phyloP scores from a whole-genome alignment of 2,888 invertebrate species.

The Chironomus tentans region DNA sequence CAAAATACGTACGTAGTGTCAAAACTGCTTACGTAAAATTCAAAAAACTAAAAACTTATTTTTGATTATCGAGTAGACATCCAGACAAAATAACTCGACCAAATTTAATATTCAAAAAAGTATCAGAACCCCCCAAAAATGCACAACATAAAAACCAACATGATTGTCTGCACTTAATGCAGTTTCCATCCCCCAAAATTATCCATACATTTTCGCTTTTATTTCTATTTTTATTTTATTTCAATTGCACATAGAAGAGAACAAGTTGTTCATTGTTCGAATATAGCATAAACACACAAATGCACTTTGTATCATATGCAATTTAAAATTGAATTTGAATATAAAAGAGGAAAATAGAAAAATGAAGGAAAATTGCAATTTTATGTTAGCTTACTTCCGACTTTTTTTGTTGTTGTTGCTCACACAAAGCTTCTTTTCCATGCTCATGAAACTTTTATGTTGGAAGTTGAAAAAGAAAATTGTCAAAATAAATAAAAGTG shows the following conservation, averaged over 20 bases:
- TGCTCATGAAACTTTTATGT: not conserved
- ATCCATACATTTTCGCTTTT: no score
- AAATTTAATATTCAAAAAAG: no score
- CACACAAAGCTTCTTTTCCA: not conserved
- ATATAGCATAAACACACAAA: not conserved
- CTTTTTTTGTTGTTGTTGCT: not conserved
- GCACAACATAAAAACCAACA: no score
- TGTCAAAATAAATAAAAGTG: not conserved
- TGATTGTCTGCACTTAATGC: no score
- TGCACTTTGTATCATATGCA: constrained; percentile 3
- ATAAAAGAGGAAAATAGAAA: not conserved
- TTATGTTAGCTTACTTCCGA: constrained; percentile 1
- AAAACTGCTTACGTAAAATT: no score
- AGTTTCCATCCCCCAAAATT: no score
- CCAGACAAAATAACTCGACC: no score
- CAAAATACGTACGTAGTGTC: no score
- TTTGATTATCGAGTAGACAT: no score
- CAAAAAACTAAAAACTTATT: no score
- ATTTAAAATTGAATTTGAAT: constrained; percentile 6
- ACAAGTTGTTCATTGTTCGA: constrained; percentile 13
- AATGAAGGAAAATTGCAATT: not conserved
- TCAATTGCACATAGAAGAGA: not conserved
- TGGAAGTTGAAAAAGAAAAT: not conserved
- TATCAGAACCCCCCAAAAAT: no score
- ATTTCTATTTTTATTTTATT: no score